A percentile compares a stretch with the other conserved stretches of the same genome.
phyloP scores from a whole-genome alignment of 2,888 invertebrate species.

The Alloplasta piceator region DNA sequence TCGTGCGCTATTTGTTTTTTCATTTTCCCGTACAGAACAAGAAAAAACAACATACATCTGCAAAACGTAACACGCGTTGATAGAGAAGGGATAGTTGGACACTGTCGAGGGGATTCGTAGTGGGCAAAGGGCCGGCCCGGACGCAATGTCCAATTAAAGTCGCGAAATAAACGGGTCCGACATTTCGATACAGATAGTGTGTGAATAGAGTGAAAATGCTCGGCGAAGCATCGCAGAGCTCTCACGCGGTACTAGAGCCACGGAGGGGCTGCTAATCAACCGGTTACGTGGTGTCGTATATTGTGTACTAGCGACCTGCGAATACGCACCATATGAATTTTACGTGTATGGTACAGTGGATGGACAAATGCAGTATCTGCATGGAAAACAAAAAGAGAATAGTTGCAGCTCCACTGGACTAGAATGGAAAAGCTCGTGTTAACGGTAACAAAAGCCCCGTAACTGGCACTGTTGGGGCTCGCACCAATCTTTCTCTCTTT shows the following conservation, averaged over 20 bases:
- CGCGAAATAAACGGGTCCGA: slow-evolving; percentile 71
- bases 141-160: slow-evolving; percentile 74
- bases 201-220: slow-evolving; percentile 51
- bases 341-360: too few relatives aligned
- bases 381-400: slow-evolving; percentile 40
- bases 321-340: slow-evolving; percentile 41
- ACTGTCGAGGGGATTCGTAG: slow-evolving; percentile 43
- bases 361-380: slow-evolving; percentile 19
- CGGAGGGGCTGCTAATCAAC: slow-evolving; percentile 74
- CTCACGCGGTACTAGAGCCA: slow-evolving; percentile 54
- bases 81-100: slow-evolving; percentile 7
- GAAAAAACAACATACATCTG: slow-evolving; percentile 46
- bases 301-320: slow-evolving; percentile 37
- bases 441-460: slow-evolving; percentile 20
- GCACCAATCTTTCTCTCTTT: background rate
- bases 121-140: slow-evolving; percentile 65
- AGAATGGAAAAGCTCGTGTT: slow-evolving; percentile 28
- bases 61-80: slow-evolving; percentile 27
- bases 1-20: slow-evolving; percentile 29
- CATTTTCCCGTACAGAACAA: slow-evolving; percentile 27
- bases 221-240: slow-evolving; percentile 50
- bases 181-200: slow-evolving; percentile 65
- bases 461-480: slow-evolving; percentile 27
- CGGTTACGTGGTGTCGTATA: slow-evolving; percentile 59
- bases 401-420: slow-evolving; percentile 16